Conservation (phyloP, 2,888 invertebrate species). For the Stomorhina lunata region DNA sequence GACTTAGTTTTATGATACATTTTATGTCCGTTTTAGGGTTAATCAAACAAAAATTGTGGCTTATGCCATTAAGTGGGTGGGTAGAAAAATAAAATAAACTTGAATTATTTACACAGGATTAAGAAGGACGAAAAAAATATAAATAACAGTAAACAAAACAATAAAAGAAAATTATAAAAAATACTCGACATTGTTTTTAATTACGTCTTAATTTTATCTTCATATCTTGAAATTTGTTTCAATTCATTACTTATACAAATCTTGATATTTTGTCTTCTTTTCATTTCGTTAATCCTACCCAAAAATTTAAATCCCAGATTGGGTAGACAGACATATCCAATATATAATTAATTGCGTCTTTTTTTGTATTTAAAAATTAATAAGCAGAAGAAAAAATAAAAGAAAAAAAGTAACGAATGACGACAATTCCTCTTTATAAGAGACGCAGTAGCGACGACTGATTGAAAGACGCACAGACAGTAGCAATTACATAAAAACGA, state of each 20-base stretch:
- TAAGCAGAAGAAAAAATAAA: background rate
- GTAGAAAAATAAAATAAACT: background rate
- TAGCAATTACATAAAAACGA: conserved; percentile 42
- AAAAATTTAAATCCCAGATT: background rate
- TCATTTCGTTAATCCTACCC: conserved; percentile 18
- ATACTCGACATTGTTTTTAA: conserved; percentile 8
- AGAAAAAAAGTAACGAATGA: background rate
- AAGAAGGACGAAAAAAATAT: background rate
- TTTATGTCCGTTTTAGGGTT: background rate
- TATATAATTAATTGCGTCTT: conserved; percentile 45
- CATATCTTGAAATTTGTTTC: background rate
- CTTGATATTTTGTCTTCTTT: background rate
- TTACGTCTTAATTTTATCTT: conserved; percentile 18
- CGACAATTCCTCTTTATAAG: no score
- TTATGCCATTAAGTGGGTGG: background rate
- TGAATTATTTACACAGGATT: background rate
- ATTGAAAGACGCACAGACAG: background rate
- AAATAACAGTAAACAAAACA: background rate
- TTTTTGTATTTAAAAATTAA: background rate
- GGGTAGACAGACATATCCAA: conserved; percentile 6
- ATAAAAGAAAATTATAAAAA: background rate
- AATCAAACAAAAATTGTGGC: background rate
- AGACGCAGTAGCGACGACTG: no score
- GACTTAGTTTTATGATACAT: no score
- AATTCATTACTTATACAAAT: background rate